Evolutionary conservation across 2,888 invertebrate species (phyloP).

Genomic region (Anthrax anthrax): DNA sequence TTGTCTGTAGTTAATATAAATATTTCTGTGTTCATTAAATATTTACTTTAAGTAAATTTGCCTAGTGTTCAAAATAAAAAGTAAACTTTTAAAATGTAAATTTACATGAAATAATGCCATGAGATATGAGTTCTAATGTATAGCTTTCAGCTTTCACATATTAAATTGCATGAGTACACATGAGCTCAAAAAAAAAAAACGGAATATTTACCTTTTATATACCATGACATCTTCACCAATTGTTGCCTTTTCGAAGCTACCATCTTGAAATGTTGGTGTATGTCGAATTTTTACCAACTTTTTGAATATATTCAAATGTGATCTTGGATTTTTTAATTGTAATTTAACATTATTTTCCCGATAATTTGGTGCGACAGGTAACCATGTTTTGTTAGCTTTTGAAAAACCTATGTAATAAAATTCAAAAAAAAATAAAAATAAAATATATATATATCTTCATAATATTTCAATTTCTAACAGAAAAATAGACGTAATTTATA

Average conservation of each 20-base stretch:
- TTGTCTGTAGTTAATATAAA: too few species aligned
- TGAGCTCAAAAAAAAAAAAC: background rate
- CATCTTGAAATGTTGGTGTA: constrained; percentile 28
- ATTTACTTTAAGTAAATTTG: too few species aligned
- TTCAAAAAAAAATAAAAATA: background rate
- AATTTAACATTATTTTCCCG: constrained; percentile 25
- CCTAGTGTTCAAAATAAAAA: too few species aligned
- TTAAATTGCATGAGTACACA: too few species aligned
- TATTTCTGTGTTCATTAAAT: too few species aligned
- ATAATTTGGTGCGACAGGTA: constrained; percentile 17
- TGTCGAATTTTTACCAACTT: constrained; percentile 33
- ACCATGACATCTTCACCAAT: constrained; percentile 23
- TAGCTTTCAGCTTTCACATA: too few species aligned
- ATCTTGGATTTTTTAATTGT: constrained; percentile 35
- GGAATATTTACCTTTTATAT: constrained; percentile 23
- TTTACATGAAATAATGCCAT: too few species aligned
- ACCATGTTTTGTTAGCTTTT: constrained; percentile 17
- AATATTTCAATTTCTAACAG: too few species aligned
- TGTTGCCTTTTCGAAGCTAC: constrained; percentile 20
- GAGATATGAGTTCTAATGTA: too few species aligned
- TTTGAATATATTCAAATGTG: constrained; percentile 44
- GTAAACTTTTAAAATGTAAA: too few species aligned
- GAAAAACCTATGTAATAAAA: constrained; percentile 16
- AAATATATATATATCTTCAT: too few species aligned
- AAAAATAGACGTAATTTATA: too few species aligned